phyloP scores from a whole-genome alignment of 2,888 invertebrate genomes.

The Resseliella maxima region DNA sequence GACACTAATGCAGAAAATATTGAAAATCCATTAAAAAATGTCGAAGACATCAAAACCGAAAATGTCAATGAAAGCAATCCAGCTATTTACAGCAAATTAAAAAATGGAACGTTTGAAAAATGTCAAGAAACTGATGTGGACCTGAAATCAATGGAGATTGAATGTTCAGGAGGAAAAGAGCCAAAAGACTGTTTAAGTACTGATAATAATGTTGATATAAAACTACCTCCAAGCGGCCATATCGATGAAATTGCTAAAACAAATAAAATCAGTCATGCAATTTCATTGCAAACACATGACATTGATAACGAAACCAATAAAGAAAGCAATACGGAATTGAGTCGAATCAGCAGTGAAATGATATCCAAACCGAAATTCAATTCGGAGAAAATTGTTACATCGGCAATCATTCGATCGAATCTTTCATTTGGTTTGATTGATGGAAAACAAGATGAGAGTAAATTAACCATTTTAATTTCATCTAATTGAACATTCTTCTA shows the following conservation, averaged over 20 bases:
- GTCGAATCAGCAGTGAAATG: background rate
- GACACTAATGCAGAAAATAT: background rate
- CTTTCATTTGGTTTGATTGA: background rate
- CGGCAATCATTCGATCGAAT: background rate
- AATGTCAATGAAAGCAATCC: background rate
- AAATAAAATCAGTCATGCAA: background rate
- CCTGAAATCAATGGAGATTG: background rate
- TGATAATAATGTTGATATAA: background rate
- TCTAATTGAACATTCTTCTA: too few species aligned
- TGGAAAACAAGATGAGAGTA: background rate
- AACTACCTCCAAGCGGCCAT: slow-evolving; percentile 12
- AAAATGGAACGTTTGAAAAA: background rate
- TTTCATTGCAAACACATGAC: background rate
- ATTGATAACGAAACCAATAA: background rate
- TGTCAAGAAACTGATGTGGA: background rate
- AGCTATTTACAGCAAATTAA: background rate
- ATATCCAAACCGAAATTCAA: background rate
- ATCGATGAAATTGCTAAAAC: background rate
- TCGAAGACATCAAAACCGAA: background rate
- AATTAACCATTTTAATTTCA: too few species aligned
- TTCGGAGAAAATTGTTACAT: background rate
- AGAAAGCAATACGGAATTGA: background rate
- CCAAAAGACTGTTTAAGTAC: slow-evolving; percentile 19
- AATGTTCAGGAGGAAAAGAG: background rate
- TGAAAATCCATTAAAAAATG: background rate